These are phyloP conservation scores for Holcopasites calliopsidis DNA, from an alignment of 1,140 invertebrate species.

Conservation along the genomic window DNA sequence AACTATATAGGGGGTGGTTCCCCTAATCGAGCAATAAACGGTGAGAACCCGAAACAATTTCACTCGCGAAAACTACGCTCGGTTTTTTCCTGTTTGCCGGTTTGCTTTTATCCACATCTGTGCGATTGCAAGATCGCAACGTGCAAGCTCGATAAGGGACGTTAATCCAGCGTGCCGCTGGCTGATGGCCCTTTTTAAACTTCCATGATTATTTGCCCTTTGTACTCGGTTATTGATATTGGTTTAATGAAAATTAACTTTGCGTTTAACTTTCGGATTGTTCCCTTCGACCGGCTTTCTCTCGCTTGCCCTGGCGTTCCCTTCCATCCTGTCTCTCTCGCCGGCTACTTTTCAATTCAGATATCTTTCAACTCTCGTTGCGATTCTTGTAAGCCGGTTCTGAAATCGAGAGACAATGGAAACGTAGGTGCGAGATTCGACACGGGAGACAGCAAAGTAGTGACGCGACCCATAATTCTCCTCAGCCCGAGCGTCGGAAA, in stretches of 20 bases:
- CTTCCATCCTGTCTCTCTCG: neutral
- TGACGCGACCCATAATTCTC: too few species aligned
- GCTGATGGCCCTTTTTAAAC: slow-evolving; percentile 24
- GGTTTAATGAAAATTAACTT: slow-evolving; percentile 36
- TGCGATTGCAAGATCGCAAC: slow-evolving; percentile 18
- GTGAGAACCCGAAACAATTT: neutral
- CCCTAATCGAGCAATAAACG: slow-evolving; percentile 11
- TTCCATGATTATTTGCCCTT: slow-evolving; percentile 34
- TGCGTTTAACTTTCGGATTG: slow-evolving; percentile 25
- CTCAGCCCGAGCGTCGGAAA: neutral
- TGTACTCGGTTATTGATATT: slow-evolving; percentile 38
- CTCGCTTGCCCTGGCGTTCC: neutral
- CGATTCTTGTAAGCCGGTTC: too few species aligned
- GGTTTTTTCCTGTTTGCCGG: neutral
- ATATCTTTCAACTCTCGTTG: too few species aligned
- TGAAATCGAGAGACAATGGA: too few species aligned
- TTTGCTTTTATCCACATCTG: slow-evolving; percentile 26
- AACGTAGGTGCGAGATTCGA: too few species aligned
- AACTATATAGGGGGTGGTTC: too few species aligned
- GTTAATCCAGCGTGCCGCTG: slow-evolving; percentile 12
- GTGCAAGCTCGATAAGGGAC: slow-evolving; percentile 32
- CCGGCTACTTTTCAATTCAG: too few species aligned
- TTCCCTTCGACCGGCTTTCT: neutral
- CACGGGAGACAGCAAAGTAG: too few species aligned
- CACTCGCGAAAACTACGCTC: neutral